Evolutionary conservation across 2,113 vertebrate genomes (phyloP), one percentile per base, ranked within the genome.

Genomic region (Sturnus vulgaris): DNA sequence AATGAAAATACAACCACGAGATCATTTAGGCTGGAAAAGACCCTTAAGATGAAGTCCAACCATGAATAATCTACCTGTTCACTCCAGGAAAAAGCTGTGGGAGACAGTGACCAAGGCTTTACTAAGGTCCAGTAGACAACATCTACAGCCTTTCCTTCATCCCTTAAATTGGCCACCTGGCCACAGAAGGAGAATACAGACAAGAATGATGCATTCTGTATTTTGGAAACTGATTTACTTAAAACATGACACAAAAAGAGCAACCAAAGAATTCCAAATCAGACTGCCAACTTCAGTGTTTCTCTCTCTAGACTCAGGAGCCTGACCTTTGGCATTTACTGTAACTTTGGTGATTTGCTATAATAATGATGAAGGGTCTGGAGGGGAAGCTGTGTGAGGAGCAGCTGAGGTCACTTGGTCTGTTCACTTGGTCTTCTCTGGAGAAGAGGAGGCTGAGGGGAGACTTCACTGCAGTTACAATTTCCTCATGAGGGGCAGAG

Each of bases 401-500:
- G 15, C 2, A 11, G 22, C 4, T 70, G 40, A 25, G 17, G 21
- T 49, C 8, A 10, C 8, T 49, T 56, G 39, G 5, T 40, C 7
- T 21, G 35, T 42, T 56, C 42, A 77, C 40, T 42, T 42, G 40
- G 40, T 15, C 40, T 42, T 42, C 40, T 42, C 56, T 33, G 63
- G 49, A 47, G 30, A 10, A 60, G 46, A 60, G 60, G 37, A 42
- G 24, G 7, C 24, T 14, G 35, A 49, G 60, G 10, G 9, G 18
- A 35, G 47, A 37, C 1, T 3, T 42, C 40, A 33, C 0, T 42
- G 22, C 21, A 55, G 25, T 7, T 42, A 2, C 21, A 61, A 0
- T 12, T 69, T 76, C 22, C 21, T 37, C 0, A 0, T 11, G 49
- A 59, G 22, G 8, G 8, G 25, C 19, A 37, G 25, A 63, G 18